Evolutionary conservation across 37 sponge, comb jelly and placozoan species (phyloP), one percentile per base, ranked within the genome.

Genomic region (Cliona cf. orientalis): DNA sequence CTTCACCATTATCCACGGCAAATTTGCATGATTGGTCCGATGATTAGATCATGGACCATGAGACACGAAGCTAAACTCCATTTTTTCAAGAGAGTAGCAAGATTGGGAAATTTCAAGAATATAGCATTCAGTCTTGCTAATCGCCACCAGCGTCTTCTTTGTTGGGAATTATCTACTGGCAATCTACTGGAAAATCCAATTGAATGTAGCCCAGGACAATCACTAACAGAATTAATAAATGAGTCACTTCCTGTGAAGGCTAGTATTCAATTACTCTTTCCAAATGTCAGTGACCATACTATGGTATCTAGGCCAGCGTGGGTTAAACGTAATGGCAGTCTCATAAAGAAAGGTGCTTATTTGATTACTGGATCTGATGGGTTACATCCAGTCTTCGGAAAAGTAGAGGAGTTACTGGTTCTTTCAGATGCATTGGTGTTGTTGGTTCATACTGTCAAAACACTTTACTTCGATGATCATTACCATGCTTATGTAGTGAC

Each of bases 21-120:
- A 43, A 74, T 84, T 3, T 3, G 22, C 9, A 33, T 1, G 9
- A 9, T 73, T 7, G 83, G 83, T 22, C 84, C 84, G n/a, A n/a
- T 75, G 57, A 70, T 84, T 22, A 58, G 69, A 25, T 43, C 84
- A 3, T 84, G 76, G 84, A 84, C 76, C 76, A 84, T 84, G 59
- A 39, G 84, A 31, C 53, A 84, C 35, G 84, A 84, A 65, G 84
- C 84, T 1, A 84, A 84, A 39, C 39, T 84, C 2, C 38, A 68
- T 28, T 75, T 84, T 43, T 75, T 74, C 33, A 84, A 84, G 55
- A 56, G 37, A 42, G 57, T 70, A 3, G n/a, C 76, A 40, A 37
- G 66, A 4, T 9, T 46, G 14, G 56, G 49, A 34, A 84, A 75
- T 31, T 75, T 84, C 56, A 84, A 84, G 66, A 84, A 82, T 42